Evolutionary conservation across 2,113 vertebrate species (phyloP).

Genomic region (Crotalus horridus): DNA sequence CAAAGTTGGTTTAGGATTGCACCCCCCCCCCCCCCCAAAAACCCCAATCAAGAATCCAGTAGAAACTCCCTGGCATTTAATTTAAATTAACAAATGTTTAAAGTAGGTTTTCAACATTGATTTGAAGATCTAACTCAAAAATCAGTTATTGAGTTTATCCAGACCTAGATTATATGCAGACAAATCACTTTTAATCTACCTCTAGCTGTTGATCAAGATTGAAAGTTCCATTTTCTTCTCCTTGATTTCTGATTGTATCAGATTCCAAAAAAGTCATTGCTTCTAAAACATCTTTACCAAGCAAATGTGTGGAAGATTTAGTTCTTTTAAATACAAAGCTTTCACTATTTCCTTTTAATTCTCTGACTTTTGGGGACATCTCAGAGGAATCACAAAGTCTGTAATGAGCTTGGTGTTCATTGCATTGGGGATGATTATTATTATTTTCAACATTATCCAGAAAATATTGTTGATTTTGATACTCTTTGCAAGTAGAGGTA

Average conservation of each 20-base stretch:
- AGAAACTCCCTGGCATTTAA: not conserved
- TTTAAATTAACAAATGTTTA: not conserved
- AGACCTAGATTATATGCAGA: not conserved
- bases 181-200: constrained; percentile 62
- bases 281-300: constrained; percentile 67
- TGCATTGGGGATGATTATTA: constrained; percentile 65
- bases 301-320: constrained; percentile 65
- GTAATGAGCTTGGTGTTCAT: constrained; percentile 72
- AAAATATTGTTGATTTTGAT: constrained; percentile 20
- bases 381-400: constrained; percentile 73
- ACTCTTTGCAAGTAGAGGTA: constrained; percentile 28
- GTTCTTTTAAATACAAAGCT: constrained; percentile 49
- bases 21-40: not conserved
- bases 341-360: constrained; percentile 63
- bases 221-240: constrained; percentile 38
- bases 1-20: not conserved
- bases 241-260: constrained; percentile 48
- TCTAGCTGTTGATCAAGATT: constrained; percentile 64
- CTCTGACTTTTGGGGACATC: constrained; percentile 71
- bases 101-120: not conserved
- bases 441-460: constrained; percentile 63
- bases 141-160: not conserved
- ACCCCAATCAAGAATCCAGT: not conserved
- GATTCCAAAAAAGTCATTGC: constrained; percentile 54
- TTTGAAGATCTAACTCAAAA: not conserved